A percentile compares a stretch with the other conserved stretches of the same genome.
These are phyloP conservation scores for Acronicta leporina DNA, from an alignment of 2,888 invertebrate genomes.

Conservation along the genomic window DNA sequence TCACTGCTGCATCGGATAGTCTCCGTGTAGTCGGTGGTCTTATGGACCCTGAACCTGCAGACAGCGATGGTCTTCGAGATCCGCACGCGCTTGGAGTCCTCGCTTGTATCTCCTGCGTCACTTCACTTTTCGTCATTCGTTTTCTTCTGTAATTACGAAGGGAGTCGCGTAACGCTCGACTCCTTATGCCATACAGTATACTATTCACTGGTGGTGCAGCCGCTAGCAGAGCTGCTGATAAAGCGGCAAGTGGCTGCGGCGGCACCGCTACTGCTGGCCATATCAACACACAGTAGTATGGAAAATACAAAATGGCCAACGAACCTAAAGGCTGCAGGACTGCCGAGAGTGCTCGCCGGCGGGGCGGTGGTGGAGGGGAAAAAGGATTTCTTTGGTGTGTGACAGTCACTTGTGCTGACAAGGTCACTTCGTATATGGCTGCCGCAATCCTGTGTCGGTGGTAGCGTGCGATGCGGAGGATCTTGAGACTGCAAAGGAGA, in stretches of 20 bases:
- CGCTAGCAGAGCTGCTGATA: slow-evolving; percentile 91
- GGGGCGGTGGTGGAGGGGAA: slow-evolving; percentile 91
- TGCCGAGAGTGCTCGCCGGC: slow-evolving; percentile 90
- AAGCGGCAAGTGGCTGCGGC: slow-evolving; percentile 85
- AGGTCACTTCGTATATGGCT: slow-evolving; percentile 95
- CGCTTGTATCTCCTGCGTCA: slow-evolving; percentile 94
- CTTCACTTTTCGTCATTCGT: slow-evolving; percentile 93
- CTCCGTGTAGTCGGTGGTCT: slow-evolving; percentile 82
- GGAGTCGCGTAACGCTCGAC: slow-evolving; percentile 91
- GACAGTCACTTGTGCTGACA: slow-evolving; percentile 95
- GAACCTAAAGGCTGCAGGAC: slow-evolving; percentile 93
- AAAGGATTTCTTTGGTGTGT: slow-evolving; percentile 95
- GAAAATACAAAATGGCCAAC: slow-evolving; percentile 92
- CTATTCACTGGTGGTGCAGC: slow-evolving; percentile 93
- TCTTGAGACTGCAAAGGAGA: slow-evolving; percentile 92
- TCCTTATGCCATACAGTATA: slow-evolving; percentile 93
- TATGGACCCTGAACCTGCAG: slow-evolving; percentile 86
- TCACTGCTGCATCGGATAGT: slow-evolving; percentile 82
- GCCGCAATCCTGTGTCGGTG: slow-evolving; percentile 95
- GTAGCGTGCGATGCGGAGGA: slow-evolving; percentile 91
- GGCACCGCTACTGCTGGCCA: slow-evolving; percentile 89
- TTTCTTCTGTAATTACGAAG: slow-evolving; percentile 94
- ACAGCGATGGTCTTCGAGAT: slow-evolving; percentile 92
- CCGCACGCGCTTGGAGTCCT: slow-evolving; percentile 94
- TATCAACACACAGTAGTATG: slow-evolving; percentile 92